Conservation (phyloP, 2,113 vertebrate species). For the Channa maculata region DNA sequence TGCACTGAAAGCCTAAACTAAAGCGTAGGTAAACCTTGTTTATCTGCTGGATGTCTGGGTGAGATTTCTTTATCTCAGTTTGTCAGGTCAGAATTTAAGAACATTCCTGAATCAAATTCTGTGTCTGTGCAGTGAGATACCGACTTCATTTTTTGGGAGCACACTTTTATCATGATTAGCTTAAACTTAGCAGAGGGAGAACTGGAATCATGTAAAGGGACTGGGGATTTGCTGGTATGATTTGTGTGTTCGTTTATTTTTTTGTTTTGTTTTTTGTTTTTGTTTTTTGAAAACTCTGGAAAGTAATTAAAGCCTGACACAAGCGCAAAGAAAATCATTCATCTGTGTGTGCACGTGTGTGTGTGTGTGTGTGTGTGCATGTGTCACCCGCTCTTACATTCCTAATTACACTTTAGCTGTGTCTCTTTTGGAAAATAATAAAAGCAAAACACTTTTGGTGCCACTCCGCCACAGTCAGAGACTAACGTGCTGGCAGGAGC, state of each 20-base stretch:
- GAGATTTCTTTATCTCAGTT: slow-evolving; percentile 60
- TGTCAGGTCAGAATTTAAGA: slow-evolving; percentile 56
- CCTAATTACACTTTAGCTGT: slow-evolving; percentile 68
- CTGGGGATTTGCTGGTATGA: slow-evolving; percentile 45
- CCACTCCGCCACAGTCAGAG: slow-evolving; percentile 55
- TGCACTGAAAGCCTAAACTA: no score
- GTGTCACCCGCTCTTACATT: slow-evolving; percentile 39
- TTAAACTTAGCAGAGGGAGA: slow-evolving; percentile 8
- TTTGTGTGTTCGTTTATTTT: slow-evolving; percentile 46
- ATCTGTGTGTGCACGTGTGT: slow-evolving; percentile 23
- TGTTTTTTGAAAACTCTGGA: slow-evolving; percentile 12
- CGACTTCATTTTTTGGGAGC: slow-evolving; percentile 15
- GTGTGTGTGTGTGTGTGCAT: slow-evolving; percentile 2
- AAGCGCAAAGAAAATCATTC: slow-evolving; percentile 41
- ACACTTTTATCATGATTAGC: slow-evolving; percentile 48
- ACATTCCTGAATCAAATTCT: slow-evolving; percentile 51
- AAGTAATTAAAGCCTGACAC: slow-evolving; percentile 65
- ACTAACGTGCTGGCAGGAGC: slow-evolving; percentile 44
- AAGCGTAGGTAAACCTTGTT: slow-evolving; percentile 22
- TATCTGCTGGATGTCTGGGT: slow-evolving; percentile 57
- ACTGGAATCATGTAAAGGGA: slow-evolving; percentile 40
- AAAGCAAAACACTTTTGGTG: slow-evolving; percentile 55
- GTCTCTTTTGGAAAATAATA: slow-evolving; percentile 63
- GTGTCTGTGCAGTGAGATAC: slow-evolving; percentile 32
- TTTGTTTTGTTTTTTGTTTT: slow-evolving; percentile 12